These are phyloP conservation scores for Helicoverpa armigera DNA, from an alignment of 1,140 invertebrate genomes.

Conservation along the genomic window DNA sequence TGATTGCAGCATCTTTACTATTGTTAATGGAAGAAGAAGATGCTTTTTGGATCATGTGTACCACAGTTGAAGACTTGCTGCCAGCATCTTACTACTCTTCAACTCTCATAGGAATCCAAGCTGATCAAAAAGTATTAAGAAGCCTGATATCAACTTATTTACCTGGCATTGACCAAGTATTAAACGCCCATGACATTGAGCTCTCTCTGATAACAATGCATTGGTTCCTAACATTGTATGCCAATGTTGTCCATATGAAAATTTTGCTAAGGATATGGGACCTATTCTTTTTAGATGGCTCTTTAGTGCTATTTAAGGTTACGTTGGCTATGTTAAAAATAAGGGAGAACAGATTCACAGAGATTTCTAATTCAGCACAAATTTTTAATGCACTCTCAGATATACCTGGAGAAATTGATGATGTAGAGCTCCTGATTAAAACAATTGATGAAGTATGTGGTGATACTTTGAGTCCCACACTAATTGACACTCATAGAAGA, in stretches of 20 bases:
- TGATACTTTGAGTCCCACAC: constrained; percentile 93
- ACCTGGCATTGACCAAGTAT: constrained; percentile 95
- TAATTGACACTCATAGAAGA: constrained; percentile 96
- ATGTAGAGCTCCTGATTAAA: constrained; percentile 91
- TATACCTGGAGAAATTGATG: constrained; percentile 96
- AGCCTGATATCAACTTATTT: constrained; percentile 96
- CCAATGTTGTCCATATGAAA: constrained; percentile 99
- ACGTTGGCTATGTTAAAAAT: constrained; percentile 98
- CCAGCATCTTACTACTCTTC: constrained; percentile 99
- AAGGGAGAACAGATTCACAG: constrained; percentile 94
- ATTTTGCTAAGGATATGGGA: constrained; percentile 99
- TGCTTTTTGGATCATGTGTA: constrained; percentile 99
- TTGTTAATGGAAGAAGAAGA: constrained; percentile 99
- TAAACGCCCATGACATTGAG: constrained; percentile 98
- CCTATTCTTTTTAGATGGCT: constrained; percentile 98
- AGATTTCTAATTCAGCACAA: constrained; percentile 97
- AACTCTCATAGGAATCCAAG: constrained; percentile 96
- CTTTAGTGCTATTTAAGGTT: constrained; percentile 98
- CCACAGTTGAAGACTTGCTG: constrained; percentile 98
- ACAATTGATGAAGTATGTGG: constrained; percentile 86
- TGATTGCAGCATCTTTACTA: constrained; percentile 98
- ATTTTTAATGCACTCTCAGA: constrained; percentile 99
- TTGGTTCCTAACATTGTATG: constrained; percentile 99
- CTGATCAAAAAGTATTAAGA: constrained; percentile 97
- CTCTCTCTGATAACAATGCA: constrained; percentile 98